Evolutionary conservation across 2,797 vertebrate genomes (phyloP), one percentile per base, ranked within the genome.

Genomic region (Presbytis comata): DNA sequence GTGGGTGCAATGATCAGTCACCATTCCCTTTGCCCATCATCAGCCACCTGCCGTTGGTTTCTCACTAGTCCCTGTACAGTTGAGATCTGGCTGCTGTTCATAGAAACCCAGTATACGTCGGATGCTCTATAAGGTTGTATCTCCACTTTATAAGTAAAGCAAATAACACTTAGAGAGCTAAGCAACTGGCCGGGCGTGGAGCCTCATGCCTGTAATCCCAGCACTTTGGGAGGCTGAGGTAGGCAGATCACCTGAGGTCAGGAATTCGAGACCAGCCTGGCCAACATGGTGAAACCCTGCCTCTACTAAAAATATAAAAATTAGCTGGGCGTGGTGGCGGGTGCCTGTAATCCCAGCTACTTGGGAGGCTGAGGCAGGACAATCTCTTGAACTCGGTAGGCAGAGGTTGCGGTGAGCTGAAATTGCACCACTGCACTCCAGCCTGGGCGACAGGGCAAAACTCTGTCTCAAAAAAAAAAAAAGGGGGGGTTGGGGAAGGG

Each of bases 11-110:
- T 3, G 8, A 14, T 13, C 22, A 48, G 41, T 12, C 36, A 10
- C 19, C 22, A 1, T 28, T 36, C 8, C 28, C 8, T 1, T 2
- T 14, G 74, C 22, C 22, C 3, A 0, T 14, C 12, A 0, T 1
- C 36, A 82, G 26, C 16, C 30, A 33, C 76, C 74, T 50, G 59
- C 72, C 30, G 0, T 14, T 78, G 80, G 75, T 41, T 61, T 91
- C 95, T n/a, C 1, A 39, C 1, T 4, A 53, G 36, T 19, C 1
- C 48, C 46, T 30, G 4, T 11, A 2, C 26, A 30, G 46, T 55
- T 41, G 36, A 93, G 53, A 75, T 46, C 41, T 24, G 84, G 59
- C 70, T 30, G 12, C 59, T 61, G 12, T 93, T 76, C 41, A 26
- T 7, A 1, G 41, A 59, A 64, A 81, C 24, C 50, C 48, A n/a